A percentile compares a stretch with the other conserved stretches of the same genome.
These are phyloP conservation scores for Aphelinus atriplicis DNA, from an alignment of 1,140 invertebrate genomes.

Conservation along the genomic window DNA sequence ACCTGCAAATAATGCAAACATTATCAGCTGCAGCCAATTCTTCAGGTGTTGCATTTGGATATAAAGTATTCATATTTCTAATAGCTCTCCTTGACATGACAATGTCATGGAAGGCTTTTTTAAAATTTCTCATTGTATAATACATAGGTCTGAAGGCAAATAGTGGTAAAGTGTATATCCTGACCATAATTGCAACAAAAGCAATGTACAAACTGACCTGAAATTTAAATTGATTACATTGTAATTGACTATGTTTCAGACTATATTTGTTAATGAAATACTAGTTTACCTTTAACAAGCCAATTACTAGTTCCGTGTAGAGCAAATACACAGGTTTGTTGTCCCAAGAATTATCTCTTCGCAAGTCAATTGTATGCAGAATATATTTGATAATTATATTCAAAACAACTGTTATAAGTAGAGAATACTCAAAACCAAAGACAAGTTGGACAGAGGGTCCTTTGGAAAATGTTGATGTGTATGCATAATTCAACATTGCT, in stretches of 20 bases:
- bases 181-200: constrained; percentile 97
- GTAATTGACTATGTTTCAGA: no score
- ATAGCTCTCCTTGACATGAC: constrained; percentile 96
- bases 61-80: constrained; percentile 97
- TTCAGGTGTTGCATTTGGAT: constrained; percentile 94
- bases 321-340: constrained; percentile 98
- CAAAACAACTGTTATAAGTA: constrained; percentile 91
- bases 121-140: constrained; percentile 96
- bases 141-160: constrained; percentile 99
- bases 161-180: constrained; percentile 96
- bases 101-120: constrained; percentile 98
- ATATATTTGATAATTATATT: constrained; percentile 97
- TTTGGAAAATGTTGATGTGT: constrained; percentile 91
- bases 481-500: constrained; percentile 93
- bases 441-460: constrained; percentile 98
- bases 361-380: constrained; percentile 92
- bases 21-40: constrained; percentile 95
- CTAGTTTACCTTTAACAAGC: constrained; percentile 74
- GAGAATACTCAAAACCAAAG: constrained; percentile 99
- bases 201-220: constrained; percentile 91
- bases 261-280: constrained; percentile 3
- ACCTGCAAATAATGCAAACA: constrained; percentile 98
- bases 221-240: constrained; percentile 50
- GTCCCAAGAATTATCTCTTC: constrained; percentile 98
- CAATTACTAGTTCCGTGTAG: constrained; percentile 96